Base-by-base conservation (phyloP, 2,113 vertebrate genomes). In the Pteronura brasiliensis region DNA sequence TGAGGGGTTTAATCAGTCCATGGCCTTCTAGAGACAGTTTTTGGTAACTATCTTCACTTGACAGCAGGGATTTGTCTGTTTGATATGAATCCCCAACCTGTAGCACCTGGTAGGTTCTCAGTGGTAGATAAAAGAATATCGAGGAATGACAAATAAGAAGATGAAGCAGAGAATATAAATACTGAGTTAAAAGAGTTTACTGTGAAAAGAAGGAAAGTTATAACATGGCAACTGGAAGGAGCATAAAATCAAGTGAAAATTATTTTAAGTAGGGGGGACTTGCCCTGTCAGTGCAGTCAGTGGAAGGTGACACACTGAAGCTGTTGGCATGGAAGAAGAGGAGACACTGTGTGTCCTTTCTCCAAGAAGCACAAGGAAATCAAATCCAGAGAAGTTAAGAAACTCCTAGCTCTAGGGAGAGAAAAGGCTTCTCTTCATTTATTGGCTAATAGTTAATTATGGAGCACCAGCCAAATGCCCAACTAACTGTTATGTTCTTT, bases 131-230 rank as follows among this genome's bases (percentile, higher is more conserved):
- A 86, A 90, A 92, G 27, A 76, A 93, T 39, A 69, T 27, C 72
- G 79, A 94, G 67, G 31, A 74, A 57, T 76, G 79, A 65, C 23
- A 95, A 29, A n/a, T 61, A 90, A 88, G 69, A 86, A 94, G 84
- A 20, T 31, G 17, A 52, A 52, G 76, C 47, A 52, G 34, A 55
- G 59, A 85, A 57, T 29, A 42, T 42, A 84, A 88, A 59, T 88
- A 80, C 8, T 95, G 85, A 72, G 31, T 47, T 96, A 13, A 96
- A 34, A 80, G 72, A 49, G 44, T 63, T 77, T 65, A 63, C 36
- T 81, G 15, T 63, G 17, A 47, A 88, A 92, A 90, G 25, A 71
- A 87, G 55, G 74, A 47, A 86, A 44, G n/a, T 39, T 65, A 44
- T 0, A 88, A 36, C 15, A 29, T 83, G 13, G 36, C 18, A 42